Evolutionary conservation across 2,797 vertebrate species (phyloP).

Genomic region (Chromis chromis): DNA sequence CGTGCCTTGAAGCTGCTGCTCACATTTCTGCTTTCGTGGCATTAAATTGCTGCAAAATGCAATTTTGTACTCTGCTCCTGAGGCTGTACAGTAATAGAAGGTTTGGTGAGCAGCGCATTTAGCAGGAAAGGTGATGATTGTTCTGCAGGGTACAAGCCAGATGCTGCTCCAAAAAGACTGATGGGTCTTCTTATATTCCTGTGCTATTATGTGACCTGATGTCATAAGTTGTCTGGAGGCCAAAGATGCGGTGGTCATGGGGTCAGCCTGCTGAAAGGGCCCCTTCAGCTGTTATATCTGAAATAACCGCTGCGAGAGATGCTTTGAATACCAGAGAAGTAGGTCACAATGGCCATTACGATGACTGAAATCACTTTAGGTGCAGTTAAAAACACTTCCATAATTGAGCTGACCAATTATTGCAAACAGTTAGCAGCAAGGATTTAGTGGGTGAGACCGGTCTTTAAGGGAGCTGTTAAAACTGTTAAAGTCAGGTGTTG

Average conservation of each 20-base stretch:
- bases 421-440: neutral
- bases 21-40: conserved; percentile 52
- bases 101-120: conserved; percentile 48
- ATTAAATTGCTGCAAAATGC: conserved; percentile 64
- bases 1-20: conserved; percentile 42
- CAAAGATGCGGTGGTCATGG: conserved; percentile 30
- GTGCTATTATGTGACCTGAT: conserved; percentile 54
- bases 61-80: conserved; percentile 56
- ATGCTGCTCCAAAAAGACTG: conserved; percentile 42
- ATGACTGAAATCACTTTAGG: conserved; percentile 8
- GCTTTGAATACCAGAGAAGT: conserved; percentile 57
- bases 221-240: conserved; percentile 46
- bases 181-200: conserved; percentile 41
- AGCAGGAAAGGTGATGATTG: conserved; percentile 50
- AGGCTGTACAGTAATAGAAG: conserved; percentile 46
- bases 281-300: conserved; percentile 49
- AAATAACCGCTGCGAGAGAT: conserved; percentile 59
- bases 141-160: conserved; percentile 32
- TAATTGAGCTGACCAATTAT: conserved; percentile 13
- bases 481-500: too few relatives aligned
- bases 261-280: conserved; percentile 48
- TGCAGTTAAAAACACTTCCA: neutral
- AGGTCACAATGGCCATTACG: conserved; percentile 19
- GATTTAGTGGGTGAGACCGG: neutral
- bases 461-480: neutral